Percentiles rank a stretch among this genome's conserved stretches.
phyloP scores from a whole-genome alignment of 2,113 vertebrate species.

The Notarius lentiginosus region DNA sequence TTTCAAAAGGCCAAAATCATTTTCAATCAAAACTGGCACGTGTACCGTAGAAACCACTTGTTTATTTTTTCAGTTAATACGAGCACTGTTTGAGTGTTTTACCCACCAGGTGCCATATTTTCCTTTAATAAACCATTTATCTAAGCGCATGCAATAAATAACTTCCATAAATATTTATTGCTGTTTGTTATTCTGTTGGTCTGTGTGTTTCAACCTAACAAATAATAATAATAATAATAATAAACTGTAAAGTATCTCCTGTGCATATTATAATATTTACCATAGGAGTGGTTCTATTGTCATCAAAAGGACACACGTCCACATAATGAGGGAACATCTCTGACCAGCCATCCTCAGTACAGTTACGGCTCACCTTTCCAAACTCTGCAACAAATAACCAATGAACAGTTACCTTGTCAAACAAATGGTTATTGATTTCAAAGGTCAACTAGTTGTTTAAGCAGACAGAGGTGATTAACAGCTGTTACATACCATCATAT shows the following conservation, averaged over 20 bases:
- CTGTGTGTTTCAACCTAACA: background rate
- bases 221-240: too few relatives aligned
- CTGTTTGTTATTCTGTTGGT: background rate
- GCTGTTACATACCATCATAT: constrained; percentile 72
- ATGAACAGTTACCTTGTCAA: background rate
- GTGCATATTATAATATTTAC: constrained; percentile 24
- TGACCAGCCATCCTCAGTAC: constrained; percentile 91
- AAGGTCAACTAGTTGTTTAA: background rate
- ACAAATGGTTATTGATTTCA: background rate
- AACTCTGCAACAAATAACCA: constrained; percentile 62
- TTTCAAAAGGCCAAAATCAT: too few relatives aligned
- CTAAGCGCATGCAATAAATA: background rate
- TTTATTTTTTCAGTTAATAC: background rate
- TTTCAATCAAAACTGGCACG: too few relatives aligned
- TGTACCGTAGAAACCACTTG: too few relatives aligned
- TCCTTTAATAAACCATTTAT: background rate
- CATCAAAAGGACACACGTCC: constrained; percentile 85
- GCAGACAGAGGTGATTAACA: background rate
- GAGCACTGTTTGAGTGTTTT: background rate
- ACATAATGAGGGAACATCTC: constrained; percentile 92
- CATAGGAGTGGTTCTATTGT: constrained; percentile 72
- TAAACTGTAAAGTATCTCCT: too few relatives aligned
- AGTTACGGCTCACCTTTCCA: constrained; percentile 88
- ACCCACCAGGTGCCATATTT: background rate
- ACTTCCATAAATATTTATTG: background rate